A percentile compares a stretch with the other conserved stretches of the same genome.
These are phyloP conservation scores for Parnassius smintheus DNA, from an alignment of 2,888 invertebrate genomes.

Conservation along the genomic window DNA sequence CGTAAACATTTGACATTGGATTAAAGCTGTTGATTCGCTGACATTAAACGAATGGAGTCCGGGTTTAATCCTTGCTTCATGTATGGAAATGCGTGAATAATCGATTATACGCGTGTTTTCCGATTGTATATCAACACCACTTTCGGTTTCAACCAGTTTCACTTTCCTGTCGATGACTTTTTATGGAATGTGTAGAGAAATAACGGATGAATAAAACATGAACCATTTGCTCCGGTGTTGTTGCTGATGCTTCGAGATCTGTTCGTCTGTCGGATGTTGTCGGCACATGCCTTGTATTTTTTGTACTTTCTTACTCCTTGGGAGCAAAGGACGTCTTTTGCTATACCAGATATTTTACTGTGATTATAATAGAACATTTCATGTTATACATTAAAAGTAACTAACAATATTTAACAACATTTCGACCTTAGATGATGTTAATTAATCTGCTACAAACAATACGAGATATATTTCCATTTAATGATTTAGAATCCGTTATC, in stretches of 20 bases:
- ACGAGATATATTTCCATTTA: no score
- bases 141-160: constrained; percentile 70
- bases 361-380: no score
- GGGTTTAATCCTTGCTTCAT: constrained; percentile 39
- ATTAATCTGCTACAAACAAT: no score
- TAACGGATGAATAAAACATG: constrained; percentile 66
- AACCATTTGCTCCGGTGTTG: constrained; percentile 29
- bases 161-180: constrained; percentile 74
- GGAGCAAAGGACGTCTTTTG: background rate
- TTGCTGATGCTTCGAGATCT: constrained; percentile 2
- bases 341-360: no score
- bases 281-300: background rate
- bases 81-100: constrained; percentile 42
- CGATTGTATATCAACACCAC: constrained; percentile 59
- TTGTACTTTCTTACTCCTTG: background rate
- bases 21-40: constrained; percentile 57
- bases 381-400: no score
- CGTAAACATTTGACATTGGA: constrained; percentile 57
- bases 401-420: no score
- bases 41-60: constrained; percentile 43
- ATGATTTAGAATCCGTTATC: no score
- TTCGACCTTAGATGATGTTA: no score
- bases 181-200: constrained; percentile 63
- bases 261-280: constrained; percentile 2
- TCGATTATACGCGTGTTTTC: constrained; percentile 21